Percentiles rank a stretch among this genome's conserved stretches.
Evolutionary conservation across 30 jellyfish, hydroid and myxozoan species (phyloP).

Genomic region (Cassiopea xamachana): DNA sequence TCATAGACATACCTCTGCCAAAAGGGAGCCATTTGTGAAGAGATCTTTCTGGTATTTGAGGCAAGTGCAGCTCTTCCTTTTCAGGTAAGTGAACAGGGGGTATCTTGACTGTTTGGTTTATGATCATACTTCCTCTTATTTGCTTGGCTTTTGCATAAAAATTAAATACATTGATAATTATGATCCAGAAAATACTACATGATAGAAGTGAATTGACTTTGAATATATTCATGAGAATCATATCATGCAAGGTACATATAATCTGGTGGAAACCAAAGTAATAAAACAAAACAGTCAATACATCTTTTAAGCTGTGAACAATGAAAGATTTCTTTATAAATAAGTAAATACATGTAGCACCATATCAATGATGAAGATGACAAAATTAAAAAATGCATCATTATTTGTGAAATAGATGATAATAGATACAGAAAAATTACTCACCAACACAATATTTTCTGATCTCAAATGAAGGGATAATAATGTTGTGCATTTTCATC

Average conservation of each 20-base stretch:
- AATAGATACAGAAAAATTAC: conserved; percentile 8
- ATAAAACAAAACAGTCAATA: too few species aligned
- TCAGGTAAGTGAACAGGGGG: conserved; percentile 63
- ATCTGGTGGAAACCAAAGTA: too few species aligned
- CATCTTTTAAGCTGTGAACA: too few species aligned
- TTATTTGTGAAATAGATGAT: too few species aligned
- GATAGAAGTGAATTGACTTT: too few species aligned
- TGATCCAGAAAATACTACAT: background rate
- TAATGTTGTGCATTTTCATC: conserved; percentile 38
- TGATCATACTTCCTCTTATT: conserved; percentile 42
- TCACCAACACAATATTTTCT: conserved; percentile 34
- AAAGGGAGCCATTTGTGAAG: conserved; percentile 63
- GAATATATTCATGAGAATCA: too few species aligned
- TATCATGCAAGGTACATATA: too few species aligned
- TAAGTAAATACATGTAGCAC: too few species aligned
- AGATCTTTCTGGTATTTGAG: conserved; percentile 18
- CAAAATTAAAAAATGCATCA: too few species aligned
- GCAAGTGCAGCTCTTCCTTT: conserved; percentile 42
- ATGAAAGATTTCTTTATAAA: too few species aligned
- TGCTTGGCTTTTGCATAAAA: conserved; percentile 35
- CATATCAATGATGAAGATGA: too few species aligned
- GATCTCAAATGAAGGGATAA: conserved; percentile 57
- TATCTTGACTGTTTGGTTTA: conserved; percentile 29
- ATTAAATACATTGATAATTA: background rate
- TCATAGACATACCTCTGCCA: conserved; percentile 38